A percentile compares a stretch with the other conserved stretches of the same genome.
Evolutionary conservation across 2,888 invertebrate species (phyloP).

Genomic region (Oscheius onirici): DNA sequence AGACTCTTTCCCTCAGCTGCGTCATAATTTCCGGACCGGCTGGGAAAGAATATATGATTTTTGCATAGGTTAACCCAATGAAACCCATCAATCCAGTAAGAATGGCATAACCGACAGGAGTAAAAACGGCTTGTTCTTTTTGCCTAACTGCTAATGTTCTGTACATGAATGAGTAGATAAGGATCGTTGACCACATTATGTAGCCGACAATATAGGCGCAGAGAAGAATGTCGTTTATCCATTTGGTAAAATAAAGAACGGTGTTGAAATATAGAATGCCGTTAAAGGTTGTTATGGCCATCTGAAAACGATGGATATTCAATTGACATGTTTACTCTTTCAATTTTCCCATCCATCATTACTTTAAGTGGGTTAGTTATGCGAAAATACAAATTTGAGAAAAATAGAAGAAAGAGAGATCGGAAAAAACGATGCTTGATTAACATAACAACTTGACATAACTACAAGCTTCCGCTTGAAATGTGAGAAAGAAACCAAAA

Average conservation of each 20-base stretch:
- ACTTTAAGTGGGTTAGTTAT: background rate
- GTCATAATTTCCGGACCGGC: background rate
- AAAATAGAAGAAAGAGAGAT: too few species aligned
- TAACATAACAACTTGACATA: too few species aligned
- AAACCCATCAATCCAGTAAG: background rate
- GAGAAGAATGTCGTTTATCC: background rate
- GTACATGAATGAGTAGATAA: conserved; percentile 2
- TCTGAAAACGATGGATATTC: background rate
- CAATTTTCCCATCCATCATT: background rate
- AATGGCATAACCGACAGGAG: background rate
- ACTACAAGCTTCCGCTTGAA: too few species aligned
- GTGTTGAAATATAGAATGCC: background rate
- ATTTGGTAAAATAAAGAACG: background rate
- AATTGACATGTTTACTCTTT: background rate
- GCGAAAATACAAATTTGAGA: too few species aligned
- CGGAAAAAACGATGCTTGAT: too few species aligned
- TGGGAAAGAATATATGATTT: background rate
- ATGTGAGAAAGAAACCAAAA: too few species aligned
- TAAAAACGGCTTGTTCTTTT: background rate
- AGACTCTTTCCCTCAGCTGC: background rate
- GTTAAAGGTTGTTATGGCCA: background rate
- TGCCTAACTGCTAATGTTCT: background rate
- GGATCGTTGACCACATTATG: background rate
- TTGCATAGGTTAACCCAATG: background rate
- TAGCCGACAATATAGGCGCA: conserved; percentile 2